Conservation (phyloP, 2,113 vertebrate species). For the Charadrius vociferus region DNA sequence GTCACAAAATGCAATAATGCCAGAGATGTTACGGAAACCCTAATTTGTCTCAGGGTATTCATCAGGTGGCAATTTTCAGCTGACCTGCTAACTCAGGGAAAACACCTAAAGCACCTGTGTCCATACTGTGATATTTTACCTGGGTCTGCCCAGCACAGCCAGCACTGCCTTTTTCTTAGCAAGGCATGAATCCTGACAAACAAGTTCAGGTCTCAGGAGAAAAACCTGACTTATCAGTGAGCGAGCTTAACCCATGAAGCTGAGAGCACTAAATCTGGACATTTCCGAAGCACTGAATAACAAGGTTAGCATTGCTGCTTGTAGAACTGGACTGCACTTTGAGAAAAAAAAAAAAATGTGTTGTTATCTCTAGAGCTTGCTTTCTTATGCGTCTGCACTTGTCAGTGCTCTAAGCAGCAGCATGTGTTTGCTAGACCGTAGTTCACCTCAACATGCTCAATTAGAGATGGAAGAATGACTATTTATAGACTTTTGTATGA, state of each 20-base stretch:
- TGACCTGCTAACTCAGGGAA: not conserved
- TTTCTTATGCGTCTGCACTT: not conserved
- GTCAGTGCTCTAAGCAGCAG: not conserved
- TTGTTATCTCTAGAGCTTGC: not conserved
- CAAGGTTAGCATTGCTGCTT: not conserved
- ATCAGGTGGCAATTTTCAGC: not conserved
- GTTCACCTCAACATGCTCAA: not conserved
- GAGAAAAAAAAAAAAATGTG: not conserved
- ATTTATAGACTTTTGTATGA: not conserved
- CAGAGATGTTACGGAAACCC: not conserved
- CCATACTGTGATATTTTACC: not conserved
- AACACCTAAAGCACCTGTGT: not conserved
- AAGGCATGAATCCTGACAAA: not conserved
- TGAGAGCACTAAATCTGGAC: not conserved
- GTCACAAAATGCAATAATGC: not conserved
- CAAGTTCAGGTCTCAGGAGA: not conserved
- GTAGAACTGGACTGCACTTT: not conserved
- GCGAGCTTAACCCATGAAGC: not conserved
- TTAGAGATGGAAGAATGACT: not conserved
- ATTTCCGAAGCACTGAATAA: not conserved
- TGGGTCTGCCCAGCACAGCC: not conserved
- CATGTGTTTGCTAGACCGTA: not conserved
- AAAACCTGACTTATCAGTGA: not conserved
- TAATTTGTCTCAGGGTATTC: not conserved
- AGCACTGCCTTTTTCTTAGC: not conserved